Base-by-base conservation (phyloP, 2,888 invertebrate genomes). In the Drosophila ezoana region DNA sequence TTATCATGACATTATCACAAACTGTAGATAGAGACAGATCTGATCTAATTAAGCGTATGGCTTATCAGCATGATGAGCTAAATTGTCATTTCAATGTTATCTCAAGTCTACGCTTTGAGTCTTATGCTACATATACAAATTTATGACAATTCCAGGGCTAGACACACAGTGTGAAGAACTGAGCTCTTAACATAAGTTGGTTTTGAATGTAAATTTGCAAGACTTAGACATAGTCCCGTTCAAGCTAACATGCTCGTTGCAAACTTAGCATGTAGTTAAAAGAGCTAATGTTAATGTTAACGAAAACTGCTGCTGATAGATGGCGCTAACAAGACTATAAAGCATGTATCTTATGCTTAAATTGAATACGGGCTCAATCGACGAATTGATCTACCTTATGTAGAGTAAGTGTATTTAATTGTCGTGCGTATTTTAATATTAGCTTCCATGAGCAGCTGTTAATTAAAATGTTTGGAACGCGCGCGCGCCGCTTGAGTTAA, bases 391-490 rank as follows among this genome's bases (percentile, higher is more conserved):
- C 10, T 33, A 44, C 18, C 43, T 18, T 44, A 13, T 5, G 18
- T 14, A 3, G 1, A 16, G 10, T 6, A 9, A 74, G 52, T 14
- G 43, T 60, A 72, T 57, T 52, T 43, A 48, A 28, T 43, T 18
- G 44, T 33, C 33, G 14, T 33, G 28, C 14, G 32, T 16, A 28
- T 35, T 35, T 35, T 16, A 18, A 18, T 18, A 35, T 66, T 20
- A 43, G 11, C 44, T 28, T 14, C n/a, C n/a, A 20, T 49, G 28
- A 18, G 35, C 56, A 54, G 61, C 70, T 70, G 81, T 71, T 85
- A 65, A 87, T 82, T 79, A 73, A 82, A 76, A 79, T 66, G 76
- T 77, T 80, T 73, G 23, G 48, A 40, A 14, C n/a, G 28, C 40
- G 14, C 66, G 74, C 32, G 61, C 49, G 69, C 54, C 74, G 71